These are phyloP conservation scores for Rhimphoctona megacephalus DNA, from an alignment of 2,888 invertebrate genomes.

Conservation along the genomic window DNA sequence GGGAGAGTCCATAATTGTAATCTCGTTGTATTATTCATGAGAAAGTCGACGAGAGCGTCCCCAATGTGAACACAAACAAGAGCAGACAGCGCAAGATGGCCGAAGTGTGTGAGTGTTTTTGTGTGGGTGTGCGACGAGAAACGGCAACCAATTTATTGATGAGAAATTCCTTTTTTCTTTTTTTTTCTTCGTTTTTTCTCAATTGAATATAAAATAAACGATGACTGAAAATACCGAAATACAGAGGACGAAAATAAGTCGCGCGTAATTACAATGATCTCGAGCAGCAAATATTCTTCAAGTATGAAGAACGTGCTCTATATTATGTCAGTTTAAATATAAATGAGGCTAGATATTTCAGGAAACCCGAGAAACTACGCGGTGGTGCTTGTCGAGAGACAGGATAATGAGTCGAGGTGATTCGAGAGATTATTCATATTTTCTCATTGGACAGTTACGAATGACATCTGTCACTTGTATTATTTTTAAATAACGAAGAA, in stretches of 20 bases:
- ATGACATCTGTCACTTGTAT: conserved; percentile 10
- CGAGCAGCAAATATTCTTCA: background rate
- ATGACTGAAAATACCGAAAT: background rate
- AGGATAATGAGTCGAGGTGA: background rate
- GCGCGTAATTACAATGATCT: background rate
- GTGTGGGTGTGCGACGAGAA: background rate
- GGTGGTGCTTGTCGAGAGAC: background rate
- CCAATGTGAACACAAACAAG: conserved; percentile 28
- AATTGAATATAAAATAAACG: background rate
- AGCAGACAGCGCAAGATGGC: conserved; percentile 25
- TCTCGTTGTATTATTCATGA: conserved; percentile 81
- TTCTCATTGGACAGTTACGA: conserved; percentile 1
- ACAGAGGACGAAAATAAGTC: background rate
- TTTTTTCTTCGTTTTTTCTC: background rate
- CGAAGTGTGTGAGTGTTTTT: background rate
- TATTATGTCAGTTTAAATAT: background rate
- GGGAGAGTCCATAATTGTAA: conserved; percentile 73
- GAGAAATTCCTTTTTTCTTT: background rate
- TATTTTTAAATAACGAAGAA: background rate
- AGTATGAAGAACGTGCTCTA: background rate
- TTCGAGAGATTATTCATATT: conserved; percentile 1
- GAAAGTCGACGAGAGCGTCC: conserved; percentile 34
- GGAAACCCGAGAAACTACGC: background rate
- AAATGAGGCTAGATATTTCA: conserved; percentile 6
- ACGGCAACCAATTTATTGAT: background rate